Evolutionary conservation across 2,797 vertebrate species (phyloP).

Genomic region (Heteromormyrus szaboi): DNA sequence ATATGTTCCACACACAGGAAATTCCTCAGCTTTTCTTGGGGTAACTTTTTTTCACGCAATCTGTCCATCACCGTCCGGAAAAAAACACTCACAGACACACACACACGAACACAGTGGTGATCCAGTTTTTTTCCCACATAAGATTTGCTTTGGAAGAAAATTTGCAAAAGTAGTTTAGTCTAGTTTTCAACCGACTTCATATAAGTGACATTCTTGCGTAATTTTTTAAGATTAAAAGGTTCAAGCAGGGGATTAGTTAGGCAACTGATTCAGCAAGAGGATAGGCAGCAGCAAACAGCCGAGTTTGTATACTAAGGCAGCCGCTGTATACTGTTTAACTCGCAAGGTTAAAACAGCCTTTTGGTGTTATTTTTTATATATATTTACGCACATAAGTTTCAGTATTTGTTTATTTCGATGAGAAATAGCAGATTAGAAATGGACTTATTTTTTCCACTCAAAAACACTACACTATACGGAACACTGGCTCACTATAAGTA

Average conservation of each 20-base stretch:
- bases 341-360: constrained; percentile 9
- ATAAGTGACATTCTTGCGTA: constrained; percentile 61
- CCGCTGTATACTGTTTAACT: background rate
- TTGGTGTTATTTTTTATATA: constrained; percentile 7
- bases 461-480: background rate
- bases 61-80: constrained; percentile 64
- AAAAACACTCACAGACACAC: constrained; percentile 25
- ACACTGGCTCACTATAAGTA: constrained; percentile 2
- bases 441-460: background rate
- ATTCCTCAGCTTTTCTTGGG: constrained; percentile 79
- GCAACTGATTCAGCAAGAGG: constrained; percentile 39
- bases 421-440: constrained; percentile 24
- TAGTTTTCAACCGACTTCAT: constrained; percentile 50
- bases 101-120: constrained; percentile 38
- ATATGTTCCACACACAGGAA: constrained; percentile 89
- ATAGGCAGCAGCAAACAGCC: constrained; percentile 22
- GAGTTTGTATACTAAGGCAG: background rate
- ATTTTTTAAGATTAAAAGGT: constrained; percentile 39
- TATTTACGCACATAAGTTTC: background rate
- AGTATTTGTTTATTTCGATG: constrained; percentile 29
- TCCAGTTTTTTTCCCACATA: constrained; percentile 62
- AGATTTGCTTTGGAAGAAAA: constrained; percentile 51
- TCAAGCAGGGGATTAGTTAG: constrained; percentile 24
- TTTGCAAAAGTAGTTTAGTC: constrained; percentile 46
- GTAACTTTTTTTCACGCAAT: constrained; percentile 79